Evolutionary conservation across 1,140 invertebrate genomes (phyloP), one percentile per base, ranked within the genome.

Genomic region (Zaprionus africanus): DNA sequence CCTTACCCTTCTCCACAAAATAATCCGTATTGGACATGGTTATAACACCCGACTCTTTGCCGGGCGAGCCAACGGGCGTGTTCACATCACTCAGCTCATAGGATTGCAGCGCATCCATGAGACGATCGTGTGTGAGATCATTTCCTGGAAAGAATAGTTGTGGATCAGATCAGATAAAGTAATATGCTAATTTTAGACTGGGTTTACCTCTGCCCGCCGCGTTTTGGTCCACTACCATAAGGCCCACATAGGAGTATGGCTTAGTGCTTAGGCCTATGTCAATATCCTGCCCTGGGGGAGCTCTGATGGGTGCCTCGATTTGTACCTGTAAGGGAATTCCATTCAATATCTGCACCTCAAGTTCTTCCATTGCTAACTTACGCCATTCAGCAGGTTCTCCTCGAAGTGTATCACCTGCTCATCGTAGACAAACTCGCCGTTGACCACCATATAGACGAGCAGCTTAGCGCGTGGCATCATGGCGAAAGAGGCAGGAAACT

Each of bases 191-290:
- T 22, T 56, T 13, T 0, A 46, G 6, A 0, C 4, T 36, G 0
- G 11, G 31, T 15, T 95, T 95, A 81, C 95, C 95, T 90, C 93
- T 94, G 81, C 95, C 95, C 1, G 96, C 88, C 1, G 97, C 96
- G 93, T 97, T 97, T 92, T 98, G 97, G 93, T 99, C 98, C 13
- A 99, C 95, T 2, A 97, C 97, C 82, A 98, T 94, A 15, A 99
- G 91, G 61, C 97, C 97, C 70, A 99, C 95, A 81, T 96, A 96
- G 2, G 98, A 98, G 91, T 98, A 96, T 1, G 97, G 97, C 85
- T 96, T 96, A 0, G 97, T 95, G 41, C 94, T 94, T 6, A 99
- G 94, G 1, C 94, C 94, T 0, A 98, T 93, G 76, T 96, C 95
- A 6, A 98, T 95, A 31, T 95, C 94, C 38, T 95, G 94, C 1